These are phyloP conservation scores for Scatophagus argus DNA, from an alignment of 2,113 vertebrate species.

Conservation along the genomic window DNA sequence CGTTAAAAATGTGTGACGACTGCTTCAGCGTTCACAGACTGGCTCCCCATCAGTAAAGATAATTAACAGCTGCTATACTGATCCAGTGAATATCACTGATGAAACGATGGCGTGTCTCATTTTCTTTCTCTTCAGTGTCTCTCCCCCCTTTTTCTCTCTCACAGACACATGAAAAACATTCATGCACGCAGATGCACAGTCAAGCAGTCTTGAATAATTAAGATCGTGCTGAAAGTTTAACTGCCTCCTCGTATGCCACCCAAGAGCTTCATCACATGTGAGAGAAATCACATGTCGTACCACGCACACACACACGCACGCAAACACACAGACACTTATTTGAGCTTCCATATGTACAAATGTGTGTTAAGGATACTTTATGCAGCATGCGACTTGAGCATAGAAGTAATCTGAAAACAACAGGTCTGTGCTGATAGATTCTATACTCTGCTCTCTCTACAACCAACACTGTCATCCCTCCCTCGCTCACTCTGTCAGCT, in stretches of 20 bases:
- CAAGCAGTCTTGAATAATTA: conserved; percentile 61
- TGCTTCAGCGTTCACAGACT: not conserved
- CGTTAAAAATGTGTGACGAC: conserved; percentile 24
- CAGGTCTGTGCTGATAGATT: conserved; percentile 20
- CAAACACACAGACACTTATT: not conserved
- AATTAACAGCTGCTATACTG: not conserved
- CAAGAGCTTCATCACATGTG: conserved; percentile 46
- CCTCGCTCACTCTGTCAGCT: conserved; percentile 5
- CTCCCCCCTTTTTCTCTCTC: not conserved
- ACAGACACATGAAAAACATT: not conserved
- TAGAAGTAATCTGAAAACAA: conserved; percentile 29
- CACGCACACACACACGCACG: not conserved
- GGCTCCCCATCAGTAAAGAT: not conserved
- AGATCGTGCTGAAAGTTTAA: conserved; percentile 71
- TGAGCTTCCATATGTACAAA: conserved; percentile 6
- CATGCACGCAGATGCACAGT: not conserved
- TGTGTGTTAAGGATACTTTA: not conserved
- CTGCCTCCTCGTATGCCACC: conserved; percentile 34
- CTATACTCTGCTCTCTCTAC: not conserved
- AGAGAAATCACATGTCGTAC: conserved; percentile 11
- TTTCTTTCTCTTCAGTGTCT: conserved; percentile 13
- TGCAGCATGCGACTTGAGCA: not conserved
- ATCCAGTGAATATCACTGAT: not conserved
- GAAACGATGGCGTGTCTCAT: conserved; percentile 11
- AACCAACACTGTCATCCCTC: not conserved